Evolutionary conservation across 2,113 vertebrate genomes (phyloP).

Genomic region (Spizaetus ornatus): DNA sequence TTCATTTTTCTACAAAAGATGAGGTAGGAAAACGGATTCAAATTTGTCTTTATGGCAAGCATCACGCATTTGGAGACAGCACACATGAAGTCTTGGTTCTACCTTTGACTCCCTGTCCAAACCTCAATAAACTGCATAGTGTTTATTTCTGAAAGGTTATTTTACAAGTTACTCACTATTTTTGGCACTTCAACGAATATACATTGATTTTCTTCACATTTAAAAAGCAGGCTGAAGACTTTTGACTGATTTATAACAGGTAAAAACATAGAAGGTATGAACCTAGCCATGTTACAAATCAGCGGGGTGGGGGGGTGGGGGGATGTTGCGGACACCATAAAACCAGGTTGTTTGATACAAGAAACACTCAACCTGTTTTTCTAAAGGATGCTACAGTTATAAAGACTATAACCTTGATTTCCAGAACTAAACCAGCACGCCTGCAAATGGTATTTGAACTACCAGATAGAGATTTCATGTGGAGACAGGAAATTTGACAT

Average conservation of each 20-base stretch:
- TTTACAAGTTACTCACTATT: not conserved
- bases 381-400: not conserved
- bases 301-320: fast-evolving
- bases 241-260: not conserved
- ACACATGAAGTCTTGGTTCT: not conserved
- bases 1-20: not conserved
- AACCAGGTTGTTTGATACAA: not conserved
- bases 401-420: not conserved
- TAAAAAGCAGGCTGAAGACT: not conserved
- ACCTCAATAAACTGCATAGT: not conserved
- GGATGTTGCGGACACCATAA: not conserved
- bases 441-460: conserved; percentile 35
- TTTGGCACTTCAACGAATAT: not conserved
- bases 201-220: not conserved
- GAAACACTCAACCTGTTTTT: not conserved
- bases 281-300: not conserved
- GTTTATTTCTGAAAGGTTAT: not conserved
- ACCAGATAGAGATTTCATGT: conserved; percentile 39
- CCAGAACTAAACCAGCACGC: not conserved
- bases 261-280: not conserved
- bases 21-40: not conserved
- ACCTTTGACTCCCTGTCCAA: not conserved
- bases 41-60: not conserved
- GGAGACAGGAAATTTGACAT: conserved; percentile 57
- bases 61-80: not conserved